These are phyloP conservation scores for Gari tellinella DNA, from an alignment of 2,888 invertebrate genomes.

Conservation along the genomic window DNA sequence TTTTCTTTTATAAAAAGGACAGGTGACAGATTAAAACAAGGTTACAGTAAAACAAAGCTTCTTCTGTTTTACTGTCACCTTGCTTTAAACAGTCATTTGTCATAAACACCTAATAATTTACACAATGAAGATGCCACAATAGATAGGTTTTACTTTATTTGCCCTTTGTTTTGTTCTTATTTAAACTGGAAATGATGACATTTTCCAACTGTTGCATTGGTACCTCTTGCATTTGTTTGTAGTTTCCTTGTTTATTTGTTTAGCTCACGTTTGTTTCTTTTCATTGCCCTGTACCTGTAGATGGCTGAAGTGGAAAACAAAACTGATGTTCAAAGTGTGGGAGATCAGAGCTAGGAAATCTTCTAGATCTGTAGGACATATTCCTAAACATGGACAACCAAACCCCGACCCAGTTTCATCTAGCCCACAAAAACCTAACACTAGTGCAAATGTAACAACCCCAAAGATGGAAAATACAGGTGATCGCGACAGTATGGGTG, in stretches of 20 bases:
- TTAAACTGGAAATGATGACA: too few relatives aligned
- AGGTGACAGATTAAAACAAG: too few relatives aligned
- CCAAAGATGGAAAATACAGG: not conserved
- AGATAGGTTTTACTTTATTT: too few relatives aligned
- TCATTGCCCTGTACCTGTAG: conserved; percentile 56
- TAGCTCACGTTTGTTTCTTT: conserved; percentile 13
- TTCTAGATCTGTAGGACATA: conserved; percentile 4
- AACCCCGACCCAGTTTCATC: not conserved
- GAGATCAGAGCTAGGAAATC: conserved; percentile 58
- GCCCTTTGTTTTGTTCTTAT: too few relatives aligned
- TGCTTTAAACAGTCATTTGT: too few relatives aligned
- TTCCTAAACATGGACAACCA: not conserved
- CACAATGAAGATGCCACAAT: too few relatives aligned
- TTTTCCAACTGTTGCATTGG: conserved; percentile 3
- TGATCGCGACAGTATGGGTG: not conserved
- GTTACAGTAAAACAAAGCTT: too few relatives aligned
- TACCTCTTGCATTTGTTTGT: too few relatives aligned
- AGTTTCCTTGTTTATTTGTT: not conserved
- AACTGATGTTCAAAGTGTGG: conserved; percentile 69
- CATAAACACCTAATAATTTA: too few relatives aligned
- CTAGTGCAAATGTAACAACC: conserved; percentile 6
- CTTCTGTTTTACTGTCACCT: too few relatives aligned
- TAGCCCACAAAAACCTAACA: conserved; percentile 11
- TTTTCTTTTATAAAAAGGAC: too few relatives aligned
- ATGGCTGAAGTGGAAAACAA: conserved; percentile 78